Base-by-base conservation (phyloP, 1,140 invertebrate species). In the Oncopodura yosiiana region DNA sequence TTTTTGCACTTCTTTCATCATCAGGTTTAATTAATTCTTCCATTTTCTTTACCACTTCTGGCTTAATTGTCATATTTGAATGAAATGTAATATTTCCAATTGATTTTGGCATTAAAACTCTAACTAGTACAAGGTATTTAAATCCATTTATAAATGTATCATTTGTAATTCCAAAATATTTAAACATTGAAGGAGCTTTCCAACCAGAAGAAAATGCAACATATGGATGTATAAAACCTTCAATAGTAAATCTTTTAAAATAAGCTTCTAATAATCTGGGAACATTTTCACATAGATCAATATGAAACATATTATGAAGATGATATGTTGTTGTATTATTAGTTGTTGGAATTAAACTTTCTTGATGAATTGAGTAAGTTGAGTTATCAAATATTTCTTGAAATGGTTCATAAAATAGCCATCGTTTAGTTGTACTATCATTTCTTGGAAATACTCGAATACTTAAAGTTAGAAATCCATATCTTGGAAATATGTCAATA, bases 201-300 rank as follows among this genome's bases (percentile, higher is more conserved):
- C 86, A 89, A 58, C 84, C 84, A 0, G 77, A 82, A 0, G 83
- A 84, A 66, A 89, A 89, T 3, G 85, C 85, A 27, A 79, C 78
- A 84, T 85, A 88, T 0, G 86, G 85, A 38, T 79, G 78, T 53
- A 87, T 83, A 58, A 88, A 65, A 2, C 77, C 68, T 66, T 90
- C 85, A 64, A 90, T 82, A 48, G 71, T 77, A 65, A 88, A 88
- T 65, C 87, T 84, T 24, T 85, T 77, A 66, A 90, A 90, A 65
- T 90, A 88, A 0, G 85, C 86, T 68, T 87, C 60, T 14, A 86
- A 70, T 27, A 88, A 69, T 59, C 87, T 84, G 54, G 79, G 74
- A 43, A 86, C 68, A 70, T 87, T 86, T 70, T 89, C 86, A 69
- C 86, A 88, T 69, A 88, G 87, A 67, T 88, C 85, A 84, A 89